phyloP scores from a whole-genome alignment of 2,797 vertebrate species.

The Ctenosaura bakeri region DNA sequence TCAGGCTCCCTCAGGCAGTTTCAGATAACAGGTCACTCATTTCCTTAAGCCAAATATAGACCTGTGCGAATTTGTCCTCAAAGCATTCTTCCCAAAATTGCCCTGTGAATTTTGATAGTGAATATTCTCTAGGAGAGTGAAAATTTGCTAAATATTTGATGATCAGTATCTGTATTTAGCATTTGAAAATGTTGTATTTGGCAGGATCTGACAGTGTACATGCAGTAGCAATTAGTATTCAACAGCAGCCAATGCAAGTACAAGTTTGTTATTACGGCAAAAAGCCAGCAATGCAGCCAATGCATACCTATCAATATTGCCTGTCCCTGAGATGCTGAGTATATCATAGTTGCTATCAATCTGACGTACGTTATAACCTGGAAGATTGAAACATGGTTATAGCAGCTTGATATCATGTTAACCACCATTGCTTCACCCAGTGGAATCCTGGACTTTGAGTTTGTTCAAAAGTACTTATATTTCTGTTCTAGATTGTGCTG shows the following conservation, averaged over 20 bases:
- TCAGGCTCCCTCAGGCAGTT: slow-evolving; percentile 13
- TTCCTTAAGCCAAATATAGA: neutral
- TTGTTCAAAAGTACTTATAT: no score
- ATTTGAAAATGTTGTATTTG: neutral
- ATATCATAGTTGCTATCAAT: no score
- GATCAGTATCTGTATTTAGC: neutral
- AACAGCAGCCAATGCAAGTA: neutral
- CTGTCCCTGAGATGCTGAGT: neutral
- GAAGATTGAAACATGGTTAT: no score
- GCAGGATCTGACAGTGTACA: neutral
- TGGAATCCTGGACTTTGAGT: no score
- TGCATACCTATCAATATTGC: neutral
- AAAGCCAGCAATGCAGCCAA: no score
- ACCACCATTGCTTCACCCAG: no score
- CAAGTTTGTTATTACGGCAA: no score
- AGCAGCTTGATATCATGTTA: no score
- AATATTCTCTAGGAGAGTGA: neutral
- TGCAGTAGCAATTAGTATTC: neutral
- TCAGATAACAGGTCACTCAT: neutral
- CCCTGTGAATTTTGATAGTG: neutral
- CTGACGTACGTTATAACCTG: no score
- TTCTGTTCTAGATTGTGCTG: no score
- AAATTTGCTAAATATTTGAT: neutral
- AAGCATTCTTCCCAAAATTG: neutral
- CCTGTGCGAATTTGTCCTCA: neutral